These are phyloP conservation scores for Sminthurinus aureus DNA, from an alignment of 2,888 invertebrate species.

Conservation along the genomic window DNA sequence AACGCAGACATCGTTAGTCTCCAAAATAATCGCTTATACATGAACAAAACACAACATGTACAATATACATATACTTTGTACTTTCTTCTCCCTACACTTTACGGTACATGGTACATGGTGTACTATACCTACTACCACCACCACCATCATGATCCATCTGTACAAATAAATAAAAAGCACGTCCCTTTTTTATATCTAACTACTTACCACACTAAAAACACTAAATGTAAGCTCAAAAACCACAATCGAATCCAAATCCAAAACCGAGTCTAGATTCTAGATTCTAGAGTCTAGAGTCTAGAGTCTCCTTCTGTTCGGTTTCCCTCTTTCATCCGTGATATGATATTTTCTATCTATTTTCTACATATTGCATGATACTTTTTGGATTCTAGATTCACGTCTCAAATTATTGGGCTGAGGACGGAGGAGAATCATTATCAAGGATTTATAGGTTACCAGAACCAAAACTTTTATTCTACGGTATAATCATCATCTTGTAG, in stretches of 20 bases:
- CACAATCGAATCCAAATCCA: background rate
- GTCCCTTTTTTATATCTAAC: conserved; percentile 7
- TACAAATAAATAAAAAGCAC: background rate
- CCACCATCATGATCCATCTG: no score
- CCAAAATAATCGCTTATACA: conserved; percentile 7
- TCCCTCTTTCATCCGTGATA: no score
- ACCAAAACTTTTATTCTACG: background rate
- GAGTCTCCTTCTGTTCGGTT: no score
- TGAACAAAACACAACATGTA: background rate
- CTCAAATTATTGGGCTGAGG: conserved; percentile 13
- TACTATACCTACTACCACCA: no score
- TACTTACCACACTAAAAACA: background rate
- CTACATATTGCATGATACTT: background rate
- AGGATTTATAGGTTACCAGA: background rate
- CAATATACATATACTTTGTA: background rate
- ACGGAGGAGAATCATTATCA: background rate
- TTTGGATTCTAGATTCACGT: background rate
- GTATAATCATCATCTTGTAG: background rate
- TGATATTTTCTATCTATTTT: no score
- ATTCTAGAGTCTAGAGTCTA: no score
- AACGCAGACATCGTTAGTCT: conserved; percentile 12
- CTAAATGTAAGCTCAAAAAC: background rate
- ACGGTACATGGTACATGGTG: no score
- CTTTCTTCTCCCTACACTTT: no score
- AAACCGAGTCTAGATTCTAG: no score